Base-by-base conservation (phyloP, 2,113 vertebrate genomes). In the Melanerpes formicivorus region DNA sequence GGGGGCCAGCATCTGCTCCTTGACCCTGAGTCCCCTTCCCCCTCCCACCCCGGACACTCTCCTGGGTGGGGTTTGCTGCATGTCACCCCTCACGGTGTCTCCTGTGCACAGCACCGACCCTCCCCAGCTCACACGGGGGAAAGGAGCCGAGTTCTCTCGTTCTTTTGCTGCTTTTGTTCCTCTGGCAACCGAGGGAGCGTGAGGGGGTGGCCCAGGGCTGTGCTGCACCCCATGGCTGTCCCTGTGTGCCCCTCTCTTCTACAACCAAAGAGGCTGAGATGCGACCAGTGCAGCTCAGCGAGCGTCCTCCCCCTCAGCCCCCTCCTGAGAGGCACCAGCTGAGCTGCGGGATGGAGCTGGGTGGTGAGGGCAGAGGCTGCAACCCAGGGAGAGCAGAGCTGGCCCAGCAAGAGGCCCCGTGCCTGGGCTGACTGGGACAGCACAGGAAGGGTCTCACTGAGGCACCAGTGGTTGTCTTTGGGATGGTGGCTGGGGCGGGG, bases 191-290 rank as follows among this genome's bases (percentile, higher is more conserved):
- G 4, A 6, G 63, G 86, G 64, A 22, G 66, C 2, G 1, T 3
- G 4, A 5, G 64, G 42, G 55, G n/a, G 56, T 2, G 23, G n/a
- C n/a, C 37, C 0, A 2, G 26, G 81, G 56, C 30, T 11, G 16
- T 5, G 56, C 66, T 34, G 78, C 17, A 2, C 73, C 73, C 76
- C 8, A 0, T 6, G 26, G 25, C 27, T 0, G 1, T 29, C 73
- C 72, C 78, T 1, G 0, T 5, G 4, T 21, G 54, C 34, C 86
- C 85, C 66, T 40, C 86, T 34, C 46, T 42, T 65, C 63, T 23
- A 4, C 92, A 63, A 87, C 90, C 90, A 93, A 92, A 95, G 95
- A 92, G 91, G 83, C 93, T 5, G 64, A 86, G 89, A 9, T 69
- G 95, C 44, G 12, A 27, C n/a, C 44, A 1, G 67, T 7, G 65